These are phyloP conservation scores for Rotaria magnacalcarata DNA, from an alignment of 2,888 invertebrate genomes.

Conservation along the genomic window DNA sequence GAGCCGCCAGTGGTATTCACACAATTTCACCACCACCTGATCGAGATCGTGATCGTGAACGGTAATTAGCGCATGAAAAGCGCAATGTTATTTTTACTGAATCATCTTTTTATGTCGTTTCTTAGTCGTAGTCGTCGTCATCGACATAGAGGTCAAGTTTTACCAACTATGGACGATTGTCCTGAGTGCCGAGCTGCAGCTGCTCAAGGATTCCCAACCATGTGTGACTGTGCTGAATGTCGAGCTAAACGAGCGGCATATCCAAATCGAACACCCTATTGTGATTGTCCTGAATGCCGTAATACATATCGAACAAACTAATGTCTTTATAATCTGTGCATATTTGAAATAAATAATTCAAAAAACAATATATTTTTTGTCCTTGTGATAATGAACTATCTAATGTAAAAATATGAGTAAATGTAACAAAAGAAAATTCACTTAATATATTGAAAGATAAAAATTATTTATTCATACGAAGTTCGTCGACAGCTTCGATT, in stretches of 20 bases:
- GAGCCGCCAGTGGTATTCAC: background rate
- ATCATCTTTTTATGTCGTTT: background rate
- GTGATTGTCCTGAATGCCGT: slow-evolving; percentile 10
- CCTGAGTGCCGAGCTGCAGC: background rate
- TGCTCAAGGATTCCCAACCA: background rate
- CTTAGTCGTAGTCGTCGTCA: background rate
- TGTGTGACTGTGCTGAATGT: slow-evolving; percentile 20
- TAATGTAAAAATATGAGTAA: no score
- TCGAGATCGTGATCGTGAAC: background rate
- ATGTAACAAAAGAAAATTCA: no score
- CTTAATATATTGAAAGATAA: background rate
- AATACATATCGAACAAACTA: background rate
- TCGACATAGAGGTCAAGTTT: background rate
- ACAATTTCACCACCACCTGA: background rate
- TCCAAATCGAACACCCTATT: background rate
- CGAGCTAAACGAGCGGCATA: background rate
- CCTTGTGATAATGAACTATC: no score
- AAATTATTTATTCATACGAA: background rate
- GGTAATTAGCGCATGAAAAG: background rate
- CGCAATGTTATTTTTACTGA: background rate
- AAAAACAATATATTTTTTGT: no score
- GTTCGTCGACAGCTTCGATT: no score
- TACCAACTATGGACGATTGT: background rate
- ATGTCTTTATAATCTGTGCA: background rate
- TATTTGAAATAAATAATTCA: background rate